phyloP scores from a whole-genome alignment of 2,888 invertebrate species.

The Caenorhabditis angaria region DNA sequence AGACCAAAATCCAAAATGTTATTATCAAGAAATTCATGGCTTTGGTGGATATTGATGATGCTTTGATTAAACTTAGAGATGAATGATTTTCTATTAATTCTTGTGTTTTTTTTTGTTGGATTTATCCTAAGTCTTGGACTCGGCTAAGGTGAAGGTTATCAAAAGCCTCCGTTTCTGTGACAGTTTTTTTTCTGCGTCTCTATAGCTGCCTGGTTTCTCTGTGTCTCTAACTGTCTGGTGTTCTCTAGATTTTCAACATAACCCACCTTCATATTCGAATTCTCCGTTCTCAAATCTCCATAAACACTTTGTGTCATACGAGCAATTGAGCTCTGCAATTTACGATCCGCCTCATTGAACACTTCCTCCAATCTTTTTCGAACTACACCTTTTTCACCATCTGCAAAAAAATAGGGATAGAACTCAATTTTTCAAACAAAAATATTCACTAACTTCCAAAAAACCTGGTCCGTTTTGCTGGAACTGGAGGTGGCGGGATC shows the following conservation, averaged over 20 bases:
- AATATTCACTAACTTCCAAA: neutral
- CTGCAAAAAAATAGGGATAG: too few species aligned
- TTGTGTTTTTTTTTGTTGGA: neutral
- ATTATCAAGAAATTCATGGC: neutral
- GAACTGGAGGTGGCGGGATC: neutral
- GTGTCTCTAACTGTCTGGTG: too few species aligned
- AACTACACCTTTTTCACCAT: neutral
- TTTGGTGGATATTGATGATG: neutral
- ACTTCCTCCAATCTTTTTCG: constrained; percentile 8
- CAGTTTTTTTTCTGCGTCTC: too few species aligned
- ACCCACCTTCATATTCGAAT: neutral
- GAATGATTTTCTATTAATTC: neutral
- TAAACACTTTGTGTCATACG: constrained; percentile 9
- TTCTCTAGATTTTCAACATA: neutral
- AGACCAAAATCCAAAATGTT: neutral
- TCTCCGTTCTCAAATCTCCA: constrained; percentile 8
- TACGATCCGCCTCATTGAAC: constrained; percentile 7
- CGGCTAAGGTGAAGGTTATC: too few species aligned
- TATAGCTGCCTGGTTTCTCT: too few species aligned
- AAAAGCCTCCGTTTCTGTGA: too few species aligned
- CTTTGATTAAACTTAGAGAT: neutral
- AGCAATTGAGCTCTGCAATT: constrained; percentile 15
- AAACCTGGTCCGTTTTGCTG: constrained; percentile 10
- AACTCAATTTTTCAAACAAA: neutral
- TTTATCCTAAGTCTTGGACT: too few species aligned